Base-by-base conservation (phyloP, 2,113 vertebrate species). In the Etia nguti region DNA sequence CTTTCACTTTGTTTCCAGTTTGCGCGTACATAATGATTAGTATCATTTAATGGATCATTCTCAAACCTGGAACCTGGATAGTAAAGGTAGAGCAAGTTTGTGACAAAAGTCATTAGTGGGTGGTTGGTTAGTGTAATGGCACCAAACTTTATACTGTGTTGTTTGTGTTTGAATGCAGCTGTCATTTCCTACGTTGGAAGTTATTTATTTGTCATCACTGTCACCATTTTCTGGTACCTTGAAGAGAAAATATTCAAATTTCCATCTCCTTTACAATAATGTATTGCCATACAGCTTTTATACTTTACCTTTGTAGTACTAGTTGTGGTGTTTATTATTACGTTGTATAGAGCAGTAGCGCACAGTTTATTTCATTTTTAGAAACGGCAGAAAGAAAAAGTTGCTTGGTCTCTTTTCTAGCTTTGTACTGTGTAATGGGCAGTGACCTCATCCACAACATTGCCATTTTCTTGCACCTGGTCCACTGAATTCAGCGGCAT, bases 401-500 rank as follows among this genome's bases (percentile, higher is more conserved):
- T 15, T 52, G 24, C 29, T 55, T 48, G 24, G 26, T 52, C n/a
- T 29, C 81, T 88, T 70, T 84, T 59, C 50, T 13, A 26, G 57
- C 75, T 86, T 79, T 80, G 86, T 88, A 62, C 34, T 89, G 52
- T 36, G 43, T 92, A 80, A 92, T 79, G 87, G 54, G 38, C 36
- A 48, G 20, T 79, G 79, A 90, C 92, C 86, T 92, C 85, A 60
- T 80, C 60, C n/a, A 65, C n/a, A 22, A 83, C 75, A 16, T 41
- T 77, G 79, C 82, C 87, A 80, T 62, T 82, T 84, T 84, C 59
- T 10, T 75, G n/a, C 80, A 90, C 82, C 87, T 90, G 91, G 11
- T 41, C 82, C 62, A 91, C 55, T 92, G 57, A 91, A 80, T 90
- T 88, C 55, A 82, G 73, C 68, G 46, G 83, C 84, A 55, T 22